Evolutionary conservation across 2,888 invertebrate genomes (phyloP), one percentile per base, ranked within the genome.

Genomic region (Ochropacha duplaris): DNA sequence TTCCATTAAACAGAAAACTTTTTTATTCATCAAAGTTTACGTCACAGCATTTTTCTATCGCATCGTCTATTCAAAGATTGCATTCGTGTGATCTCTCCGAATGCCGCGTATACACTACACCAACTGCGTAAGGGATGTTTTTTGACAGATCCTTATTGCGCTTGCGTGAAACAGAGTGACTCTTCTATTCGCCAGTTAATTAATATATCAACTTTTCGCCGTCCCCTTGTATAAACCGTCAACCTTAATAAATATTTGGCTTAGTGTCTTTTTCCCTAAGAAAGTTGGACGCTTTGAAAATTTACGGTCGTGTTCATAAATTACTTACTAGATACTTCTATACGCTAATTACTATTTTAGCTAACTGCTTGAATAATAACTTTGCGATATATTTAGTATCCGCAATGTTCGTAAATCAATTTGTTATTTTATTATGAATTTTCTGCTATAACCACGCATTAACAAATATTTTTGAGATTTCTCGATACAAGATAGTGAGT

Each of bases 161-260:
- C 92, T 63, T 90, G 92, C 92, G 92, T 84, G 69, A 74, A 86
- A 78, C 82, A 69, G 78, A 90, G 88, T 89, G 88, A 90, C 89
- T 90, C 88, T 87, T 89, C 83, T 89, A 88, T 88, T 90, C 88
- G 84, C 83, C 78, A 89, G 89, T 90, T 91, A 92, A 92, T 92
- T 92, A 92, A 90, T 91, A 90, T 88, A 90, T 90, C 88, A 92
- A 91, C 90, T 90, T 92, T 91, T 90, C 85, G 82, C 78, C 81
- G 72, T 74, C 83, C 83, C 84, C 79, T 78, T 79, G 79, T 84
- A 89, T 87, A 86, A 90, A 85, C 84, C 79, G 86, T 83, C 83
- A 81, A 79, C 79, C 79, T 84, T 87, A 88, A 87, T 89, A 90
- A 90, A 90, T 85, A 86, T 85, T 86, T 76, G 74, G 74, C 74